Evolutionary conservation across 2,888 invertebrate genomes (phyloP).

Genomic region (Rotaria socialis): DNA sequence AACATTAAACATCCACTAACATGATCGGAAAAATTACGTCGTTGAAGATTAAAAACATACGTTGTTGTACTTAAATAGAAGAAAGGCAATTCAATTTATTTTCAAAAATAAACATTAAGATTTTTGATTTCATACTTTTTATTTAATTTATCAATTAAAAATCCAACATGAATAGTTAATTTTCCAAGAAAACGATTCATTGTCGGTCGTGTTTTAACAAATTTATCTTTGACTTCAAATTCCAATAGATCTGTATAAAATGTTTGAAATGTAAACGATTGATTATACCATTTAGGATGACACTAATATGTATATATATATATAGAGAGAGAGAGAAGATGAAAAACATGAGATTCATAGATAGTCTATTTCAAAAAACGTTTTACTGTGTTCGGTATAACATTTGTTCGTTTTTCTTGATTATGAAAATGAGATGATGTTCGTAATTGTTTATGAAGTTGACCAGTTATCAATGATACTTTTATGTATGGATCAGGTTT

Average conservation of each 20-base stretch:
- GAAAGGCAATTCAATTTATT: background rate
- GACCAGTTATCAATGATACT: conserved; percentile 57
- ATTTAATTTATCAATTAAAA: conserved; percentile 54
- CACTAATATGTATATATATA: background rate
- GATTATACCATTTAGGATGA: conserved; percentile 47
- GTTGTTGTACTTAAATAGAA: background rate
- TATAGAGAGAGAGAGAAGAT: background rate
- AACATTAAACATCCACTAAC: conserved; percentile 44
- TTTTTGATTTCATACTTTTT: background rate
- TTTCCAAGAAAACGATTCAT: conserved; percentile 61
- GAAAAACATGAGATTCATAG: no score
- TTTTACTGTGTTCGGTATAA: conserved; percentile 58
- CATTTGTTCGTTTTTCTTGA: conserved; percentile 55
- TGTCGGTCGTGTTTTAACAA: conserved; percentile 61
- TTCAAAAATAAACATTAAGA: background rate
- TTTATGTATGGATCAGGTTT: conserved; percentile 62
- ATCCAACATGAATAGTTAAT: conserved; percentile 58
- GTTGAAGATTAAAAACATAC: conserved; percentile 42
- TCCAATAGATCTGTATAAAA: conserved; percentile 59
- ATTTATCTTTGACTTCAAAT: conserved; percentile 57
- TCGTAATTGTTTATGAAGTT: background rate
- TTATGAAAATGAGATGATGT: conserved; percentile 54
- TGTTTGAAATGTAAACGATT: conserved; percentile 58
- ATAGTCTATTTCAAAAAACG: no score
- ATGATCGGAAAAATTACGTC: conserved; percentile 42